Base-by-base conservation (phyloP, 2,113 vertebrate genomes). In the Aphelocoma coerulescens region DNA sequence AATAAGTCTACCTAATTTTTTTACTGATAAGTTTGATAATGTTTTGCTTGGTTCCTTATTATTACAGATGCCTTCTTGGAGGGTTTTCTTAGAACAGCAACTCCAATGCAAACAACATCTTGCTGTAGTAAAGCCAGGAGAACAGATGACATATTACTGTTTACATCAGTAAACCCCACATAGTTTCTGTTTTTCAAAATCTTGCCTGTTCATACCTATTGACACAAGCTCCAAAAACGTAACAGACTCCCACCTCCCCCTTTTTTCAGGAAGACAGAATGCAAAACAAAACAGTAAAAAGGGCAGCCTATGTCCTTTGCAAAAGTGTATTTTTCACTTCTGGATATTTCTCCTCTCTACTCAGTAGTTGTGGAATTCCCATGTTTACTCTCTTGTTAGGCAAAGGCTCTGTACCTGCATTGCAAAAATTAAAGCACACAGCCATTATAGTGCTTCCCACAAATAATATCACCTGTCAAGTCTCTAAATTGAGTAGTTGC, bases 121-220 rank as follows among this genome's bases (percentile, higher is more conserved):
- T 93, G 12, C 51, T 83, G 26, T 85, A 95, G 68, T 79, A 92
- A 95, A 93, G 69, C 52, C 76, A 90, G 62, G 57, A 89, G 55
- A 96, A 83, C 11, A 93, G 74, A 88, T 91, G 51, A 71, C 57
- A 20, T 43, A 58, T 58, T 97, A 86, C 43, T 32, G 68, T 55
- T 92, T 91, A 78, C 71, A 91, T 81, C 49, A 80, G 43, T 74
- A 71, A 12, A 41, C 46, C 62, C 51, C 12, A 37, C 46, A 65
- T 68, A 91, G 52, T 35, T 37, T 69, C 87, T 86, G 61, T 41
- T 48, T 96, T 72, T 72, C 52, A 65, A 59, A 61, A 94, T 28
- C 7, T 32, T 3, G 0, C 23, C 7, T 71, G 5, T n/a, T 91
- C 12, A n/a, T 33, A 55, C 19, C 33, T 79, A 49, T 43, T 67